phyloP scores from a whole-genome alignment of 2,888 invertebrate genomes.

The Hofmannophila pseudospretella region DNA sequence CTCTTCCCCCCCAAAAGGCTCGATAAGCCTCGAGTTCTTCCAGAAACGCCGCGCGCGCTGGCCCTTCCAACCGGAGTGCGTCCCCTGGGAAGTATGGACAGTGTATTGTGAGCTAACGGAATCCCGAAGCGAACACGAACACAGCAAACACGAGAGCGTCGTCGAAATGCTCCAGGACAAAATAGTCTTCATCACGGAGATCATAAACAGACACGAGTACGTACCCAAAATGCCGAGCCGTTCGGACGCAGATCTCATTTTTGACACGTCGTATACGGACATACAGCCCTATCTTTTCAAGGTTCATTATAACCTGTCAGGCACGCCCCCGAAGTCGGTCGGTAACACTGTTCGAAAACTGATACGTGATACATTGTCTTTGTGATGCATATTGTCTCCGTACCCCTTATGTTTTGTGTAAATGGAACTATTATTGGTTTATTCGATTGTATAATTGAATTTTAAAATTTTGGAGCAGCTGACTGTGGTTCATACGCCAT shows the following conservation, averaged over 20 bases:
- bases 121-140: slow-evolving; percentile 91
- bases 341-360: slow-evolving; percentile 94
- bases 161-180: slow-evolving; percentile 94
- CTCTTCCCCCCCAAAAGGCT: slow-evolving; percentile 81
- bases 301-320: slow-evolving; percentile 89
- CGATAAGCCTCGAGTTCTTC: slow-evolving; percentile 96
- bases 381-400: slow-evolving; percentile 72
- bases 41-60: slow-evolving; percentile 93
- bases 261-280: slow-evolving; percentile 94
- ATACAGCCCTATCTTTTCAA: slow-evolving; percentile 98
- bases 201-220: slow-evolving; percentile 97
- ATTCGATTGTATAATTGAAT: not conserved
- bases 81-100: slow-evolving; percentile 99
- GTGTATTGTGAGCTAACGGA: slow-evolving; percentile 92
- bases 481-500: too few relatives aligned
- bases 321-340: slow-evolving; percentile 87
- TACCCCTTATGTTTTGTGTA: not conserved
- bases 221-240: slow-evolving; percentile 97
- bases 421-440: too few relatives aligned
- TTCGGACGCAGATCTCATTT: slow-evolving; percentile 94
- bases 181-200: slow-evolving; percentile 95
- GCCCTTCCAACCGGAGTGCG: slow-evolving; percentile 93
- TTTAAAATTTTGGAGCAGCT: too few relatives aligned
- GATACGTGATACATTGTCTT: slow-evolving; percentile 89
- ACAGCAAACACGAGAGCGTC: slow-evolving; percentile 90